phyloP scores from a whole-genome alignment of 2,888 invertebrate species.

The Eulithis prunata region DNA sequence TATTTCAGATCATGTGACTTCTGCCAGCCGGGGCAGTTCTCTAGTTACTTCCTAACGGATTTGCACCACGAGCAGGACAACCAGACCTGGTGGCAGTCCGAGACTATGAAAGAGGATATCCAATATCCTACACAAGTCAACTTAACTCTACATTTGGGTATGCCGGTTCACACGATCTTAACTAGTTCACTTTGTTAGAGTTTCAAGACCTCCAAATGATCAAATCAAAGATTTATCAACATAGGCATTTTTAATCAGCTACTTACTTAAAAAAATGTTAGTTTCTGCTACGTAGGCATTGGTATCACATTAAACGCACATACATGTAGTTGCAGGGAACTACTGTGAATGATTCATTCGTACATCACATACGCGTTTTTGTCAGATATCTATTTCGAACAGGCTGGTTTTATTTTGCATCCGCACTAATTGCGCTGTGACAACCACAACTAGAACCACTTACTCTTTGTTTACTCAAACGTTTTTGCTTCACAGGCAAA shows the following conservation, averaged over 20 bases:
- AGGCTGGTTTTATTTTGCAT: too few relatives aligned
- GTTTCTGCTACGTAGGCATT: neutral
- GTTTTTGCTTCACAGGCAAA: slow-evolving; percentile 87
- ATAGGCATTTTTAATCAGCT: too few relatives aligned
- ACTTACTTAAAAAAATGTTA: too few relatives aligned
- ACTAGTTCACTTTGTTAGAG: neutral
- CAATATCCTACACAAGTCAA: slow-evolving; percentile 97
- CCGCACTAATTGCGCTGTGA: too few relatives aligned
- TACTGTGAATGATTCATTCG: too few relatives aligned
- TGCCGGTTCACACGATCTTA: neutral
- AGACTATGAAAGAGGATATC: slow-evolving; percentile 97
- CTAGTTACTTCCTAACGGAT: slow-evolving; percentile 92
- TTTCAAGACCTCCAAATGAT: too few relatives aligned
- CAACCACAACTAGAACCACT: too few relatives aligned
- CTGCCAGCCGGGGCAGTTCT: slow-evolving; percentile 86
- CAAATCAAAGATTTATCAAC: too few relatives aligned
- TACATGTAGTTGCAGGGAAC: neutral
- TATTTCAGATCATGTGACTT: slow-evolving; percentile 90
- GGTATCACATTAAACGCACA: neutral
- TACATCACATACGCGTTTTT: too few relatives aligned
- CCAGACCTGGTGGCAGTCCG: slow-evolving; percentile 98
- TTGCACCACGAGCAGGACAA: slow-evolving; percentile 95
- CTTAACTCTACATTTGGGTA: slow-evolving; percentile 94
- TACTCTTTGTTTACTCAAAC: neutral
- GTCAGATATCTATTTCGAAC: too few relatives aligned